Conservation (phyloP, 2,888 invertebrate genomes). For the Eilema depressum region DNA sequence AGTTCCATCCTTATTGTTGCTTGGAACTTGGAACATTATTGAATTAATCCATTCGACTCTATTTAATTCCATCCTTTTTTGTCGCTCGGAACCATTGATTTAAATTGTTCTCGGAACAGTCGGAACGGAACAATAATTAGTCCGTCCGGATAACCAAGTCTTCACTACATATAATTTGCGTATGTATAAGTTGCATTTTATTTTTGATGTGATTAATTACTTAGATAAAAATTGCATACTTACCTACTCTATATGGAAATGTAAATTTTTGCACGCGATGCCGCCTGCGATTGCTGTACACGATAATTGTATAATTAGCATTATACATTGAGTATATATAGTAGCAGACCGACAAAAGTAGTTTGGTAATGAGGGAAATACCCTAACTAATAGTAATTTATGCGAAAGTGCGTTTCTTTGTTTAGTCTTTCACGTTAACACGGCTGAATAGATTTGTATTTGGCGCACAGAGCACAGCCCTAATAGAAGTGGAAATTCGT, state of each 20-base stretch:
- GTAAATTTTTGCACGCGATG: constrained; percentile 2
- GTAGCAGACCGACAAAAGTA: not conserved
- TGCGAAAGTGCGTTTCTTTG: not conserved
- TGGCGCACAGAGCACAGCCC: no score
- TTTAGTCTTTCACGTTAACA: not conserved
- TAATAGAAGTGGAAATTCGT: no score
- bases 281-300: not conserved
- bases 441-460: not conserved
- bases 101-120: no score
- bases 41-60: no score
- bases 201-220: constrained; percentile 1
- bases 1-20: no score
- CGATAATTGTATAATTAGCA: not conserved
- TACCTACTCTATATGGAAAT: not conserved
- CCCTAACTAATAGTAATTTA: not conserved
- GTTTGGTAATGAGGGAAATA: not conserved
- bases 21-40: no score
- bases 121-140: no score
- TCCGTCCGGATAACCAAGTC: not conserved
- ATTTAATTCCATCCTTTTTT: no score
- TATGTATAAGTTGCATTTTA: not conserved
- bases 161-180: not conserved
- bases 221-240: not conserved
- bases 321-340: not conserved
- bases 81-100: no score